A percentile compares a stretch with the other conserved stretches of the same genome.
Conservation (phyloP, 2,888 invertebrate genomes). For the Phymatocera aterrima region DNA sequence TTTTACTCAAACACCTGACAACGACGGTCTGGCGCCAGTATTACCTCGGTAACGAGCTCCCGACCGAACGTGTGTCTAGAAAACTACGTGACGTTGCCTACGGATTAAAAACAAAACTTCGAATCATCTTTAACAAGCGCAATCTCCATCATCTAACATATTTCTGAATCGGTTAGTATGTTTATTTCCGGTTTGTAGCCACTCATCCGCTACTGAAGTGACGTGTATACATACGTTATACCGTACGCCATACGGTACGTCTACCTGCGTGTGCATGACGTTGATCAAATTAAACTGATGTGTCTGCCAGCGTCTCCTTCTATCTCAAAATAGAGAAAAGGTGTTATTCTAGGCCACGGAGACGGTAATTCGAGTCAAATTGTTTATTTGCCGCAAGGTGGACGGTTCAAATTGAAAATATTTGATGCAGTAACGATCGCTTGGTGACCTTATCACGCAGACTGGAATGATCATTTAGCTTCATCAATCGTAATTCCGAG, state of each 20-base stretch:
- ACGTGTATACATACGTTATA: background rate
- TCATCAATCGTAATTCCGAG: too few relatives aligned
- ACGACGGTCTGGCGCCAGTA: conserved; percentile 33
- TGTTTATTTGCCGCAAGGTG: too few relatives aligned
- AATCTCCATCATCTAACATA: background rate
- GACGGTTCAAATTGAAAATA: too few relatives aligned
- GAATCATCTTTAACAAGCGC: background rate
- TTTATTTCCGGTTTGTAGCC: conserved; percentile 37
- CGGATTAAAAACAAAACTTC: conserved; percentile 6
- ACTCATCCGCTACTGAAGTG: background rate
- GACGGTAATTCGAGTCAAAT: too few relatives aligned
- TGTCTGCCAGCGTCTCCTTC: too few relatives aligned
- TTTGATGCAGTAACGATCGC: too few relatives aligned
- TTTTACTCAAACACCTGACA: conserved; percentile 12
- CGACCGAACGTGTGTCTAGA: conserved; percentile 14
- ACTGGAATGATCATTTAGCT: too few relatives aligned
- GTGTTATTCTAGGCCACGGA: too few relatives aligned
- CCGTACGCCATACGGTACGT: background rate
- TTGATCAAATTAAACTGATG: too few relatives aligned
- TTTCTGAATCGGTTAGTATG: conserved; percentile 7
- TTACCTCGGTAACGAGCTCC: conserved; percentile 24
- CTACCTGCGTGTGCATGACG: background rate
- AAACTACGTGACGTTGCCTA: too few relatives aligned
- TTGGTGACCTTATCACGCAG: too few relatives aligned
- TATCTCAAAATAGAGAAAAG: too few relatives aligned